Base-by-base conservation (phyloP, 2,888 invertebrate genomes). In the Meganola albula region DNA sequence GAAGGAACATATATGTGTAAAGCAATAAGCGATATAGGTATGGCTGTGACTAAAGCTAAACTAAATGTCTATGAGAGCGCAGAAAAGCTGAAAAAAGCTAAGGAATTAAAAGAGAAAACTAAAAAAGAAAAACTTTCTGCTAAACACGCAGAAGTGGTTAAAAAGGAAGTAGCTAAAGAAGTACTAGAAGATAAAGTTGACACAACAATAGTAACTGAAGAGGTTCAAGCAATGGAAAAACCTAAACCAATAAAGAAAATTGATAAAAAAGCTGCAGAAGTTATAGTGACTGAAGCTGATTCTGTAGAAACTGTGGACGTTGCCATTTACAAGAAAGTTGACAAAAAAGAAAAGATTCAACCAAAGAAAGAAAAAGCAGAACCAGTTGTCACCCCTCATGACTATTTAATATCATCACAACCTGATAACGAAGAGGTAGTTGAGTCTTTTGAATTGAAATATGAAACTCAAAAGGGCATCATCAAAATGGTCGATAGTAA, bases 21-120 rank as follows among this genome's bases (percentile, higher is more conserved):
- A 77, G 93, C 95, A 6, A 90, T 92, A 9, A 97, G 96, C 68
- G 93, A 94, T 56, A 91, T 94, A 37, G 96, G 96, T 27, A 89
- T 92, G 77, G 92, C 92, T 13, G 87, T 90, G 28, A 93, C 94
- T 1, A 93, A 93, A 74, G 94, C 92, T 4, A 92, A 91, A 69
- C 78, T 96, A 24, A 90, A 91, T 61, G 91, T 95, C 24, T 83
- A 83, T 30, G 87, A 90, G 44, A 78, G 77, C 53, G 41, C 50
- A 18, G 53, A 54, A 14, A 48, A 44, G 40, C 31, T 41, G 2
- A 47, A 43, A 27, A 61, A 59, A 31, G 79, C 78, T 11, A 80
- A 84, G 61, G 82, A 87, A 60, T 63, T 78, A 26, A 78, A 77
- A 53, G 86, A 89, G 59, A 87, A 82, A 53, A 48, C 74, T 3